Evolutionary conservation across 30 jellyfish, hydroid and myxozoan genomes (phyloP).

Genomic region (Chironex yamaguchii): DNA sequence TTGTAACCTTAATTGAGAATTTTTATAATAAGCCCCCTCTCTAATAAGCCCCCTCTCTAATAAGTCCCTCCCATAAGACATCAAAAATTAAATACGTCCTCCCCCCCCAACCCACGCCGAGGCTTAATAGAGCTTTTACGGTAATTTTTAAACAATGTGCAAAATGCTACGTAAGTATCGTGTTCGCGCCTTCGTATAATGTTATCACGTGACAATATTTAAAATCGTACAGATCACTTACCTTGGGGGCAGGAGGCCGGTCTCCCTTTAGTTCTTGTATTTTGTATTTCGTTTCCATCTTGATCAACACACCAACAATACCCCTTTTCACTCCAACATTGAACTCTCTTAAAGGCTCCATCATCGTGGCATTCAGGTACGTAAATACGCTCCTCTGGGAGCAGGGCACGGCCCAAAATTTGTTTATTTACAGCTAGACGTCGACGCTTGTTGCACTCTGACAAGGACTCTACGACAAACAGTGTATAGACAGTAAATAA

Average conservation of each 20-base stretch:
- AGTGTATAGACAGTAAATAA: too few species aligned
- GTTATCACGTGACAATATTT: too few species aligned
- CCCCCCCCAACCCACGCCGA: too few species aligned
- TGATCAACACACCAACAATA: constrained; percentile 91
- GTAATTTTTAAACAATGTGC: too few species aligned
- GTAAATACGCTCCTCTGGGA: constrained; percentile 15
- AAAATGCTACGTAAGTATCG: too few species aligned
- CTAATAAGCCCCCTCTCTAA: too few species aligned
- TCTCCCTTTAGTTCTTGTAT: constrained; percentile 33
- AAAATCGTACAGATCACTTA: constrained; percentile 46
- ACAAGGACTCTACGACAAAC: background rate
- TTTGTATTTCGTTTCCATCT: constrained; percentile 86
- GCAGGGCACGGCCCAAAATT: constrained; percentile 1
- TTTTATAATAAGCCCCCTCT: too few species aligned
- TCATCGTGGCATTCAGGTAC: constrained; percentile 62
- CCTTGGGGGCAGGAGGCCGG: constrained; percentile 82
- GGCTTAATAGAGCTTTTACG: too few species aligned
- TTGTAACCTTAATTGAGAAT: too few species aligned
- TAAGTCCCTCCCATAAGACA: too few species aligned
- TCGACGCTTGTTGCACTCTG: constrained; percentile 69
- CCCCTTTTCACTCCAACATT: constrained; percentile 67
- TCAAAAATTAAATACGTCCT: too few species aligned
- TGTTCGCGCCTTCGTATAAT: too few species aligned
- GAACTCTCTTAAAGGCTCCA: constrained; percentile 66
- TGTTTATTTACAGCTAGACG: constrained; percentile 11